Percentiles rank a stretch among this genome's conserved stretches.
These are phyloP conservation scores for Megathymus violae DNA, from an alignment of 1,140 invertebrate genomes.

Conservation along the genomic window DNA sequence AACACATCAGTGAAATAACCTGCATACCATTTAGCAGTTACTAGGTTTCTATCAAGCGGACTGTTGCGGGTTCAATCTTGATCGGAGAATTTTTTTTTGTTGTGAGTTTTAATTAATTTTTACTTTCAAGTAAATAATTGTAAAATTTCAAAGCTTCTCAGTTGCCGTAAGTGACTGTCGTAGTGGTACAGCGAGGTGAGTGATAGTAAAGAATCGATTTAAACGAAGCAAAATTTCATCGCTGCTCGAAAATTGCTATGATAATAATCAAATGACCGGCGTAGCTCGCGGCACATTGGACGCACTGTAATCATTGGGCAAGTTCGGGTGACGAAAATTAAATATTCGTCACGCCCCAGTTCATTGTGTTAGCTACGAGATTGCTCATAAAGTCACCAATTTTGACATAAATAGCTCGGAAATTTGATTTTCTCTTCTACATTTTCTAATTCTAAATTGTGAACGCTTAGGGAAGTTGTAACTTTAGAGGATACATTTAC, in stretches of 20 bases:
- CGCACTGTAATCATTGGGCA: conserved; percentile 32
- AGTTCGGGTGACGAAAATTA: conserved; percentile 33
- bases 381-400: conserved; percentile 34
- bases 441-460: conserved; percentile 11
- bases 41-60: too few species aligned
- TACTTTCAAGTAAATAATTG: too few species aligned
- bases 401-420: conserved; percentile 26
- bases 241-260: conserved; percentile 9
- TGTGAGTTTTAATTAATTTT: too few species aligned
- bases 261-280: conserved; percentile 5
- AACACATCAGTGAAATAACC: too few species aligned
- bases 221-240: neutral
- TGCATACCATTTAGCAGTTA: too few species aligned
- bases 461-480: too few species aligned
- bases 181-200: too few species aligned
- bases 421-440: conserved; percentile 24
- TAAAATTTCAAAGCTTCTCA: too few species aligned
- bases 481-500: too few species aligned
- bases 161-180: too few species aligned
- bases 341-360: conserved; percentile 34
- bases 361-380: conserved; percentile 35
- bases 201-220: neutral
- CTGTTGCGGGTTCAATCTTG: too few species aligned
- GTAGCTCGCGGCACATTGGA: conserved; percentile 4
- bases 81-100: too few species aligned